A percentile compares a stretch with the other conserved stretches of the same genome.
Evolutionary conservation across 2,888 invertebrate genomes (phyloP).

Genomic region (Stomorhina lunata): DNA sequence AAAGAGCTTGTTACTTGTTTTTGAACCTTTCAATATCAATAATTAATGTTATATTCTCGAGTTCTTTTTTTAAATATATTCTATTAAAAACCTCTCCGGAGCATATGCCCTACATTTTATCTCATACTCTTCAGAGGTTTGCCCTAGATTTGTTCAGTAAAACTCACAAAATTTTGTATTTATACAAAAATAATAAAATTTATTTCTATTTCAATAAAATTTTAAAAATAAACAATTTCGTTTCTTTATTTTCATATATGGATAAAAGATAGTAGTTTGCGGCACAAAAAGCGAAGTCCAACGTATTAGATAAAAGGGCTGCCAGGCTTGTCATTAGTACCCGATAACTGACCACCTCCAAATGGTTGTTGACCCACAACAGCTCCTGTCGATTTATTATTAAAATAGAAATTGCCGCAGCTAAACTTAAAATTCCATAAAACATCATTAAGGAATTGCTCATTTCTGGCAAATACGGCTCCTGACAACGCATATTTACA

Average conservation of each 20-base stretch:
- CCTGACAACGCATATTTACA: constrained; percentile 96
- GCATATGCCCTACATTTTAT: no score
- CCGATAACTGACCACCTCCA: constrained; percentile 96
- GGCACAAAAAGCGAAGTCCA: constrained; percentile 95
- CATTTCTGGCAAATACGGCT: constrained; percentile 92
- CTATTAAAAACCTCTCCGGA: no score
- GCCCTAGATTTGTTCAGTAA: no score
- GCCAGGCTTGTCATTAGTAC: constrained; percentile 99
- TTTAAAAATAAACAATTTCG: background rate
- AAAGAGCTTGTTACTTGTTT: no score
- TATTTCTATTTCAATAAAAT: background rate
- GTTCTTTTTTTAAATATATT: no score
- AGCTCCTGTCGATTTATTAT: constrained; percentile 98
- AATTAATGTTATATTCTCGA: no score
- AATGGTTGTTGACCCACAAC: constrained; percentile 99
- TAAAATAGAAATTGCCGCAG: constrained; percentile 98
- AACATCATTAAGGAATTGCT: constrained; percentile 86
- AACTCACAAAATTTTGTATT: no score
- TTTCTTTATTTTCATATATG: constrained; percentile 82
- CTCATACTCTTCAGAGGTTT: no score
- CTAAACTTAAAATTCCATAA: constrained; percentile 89
- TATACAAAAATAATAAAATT: no score
- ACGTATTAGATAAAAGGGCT: constrained; percentile 94
- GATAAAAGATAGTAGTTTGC: constrained; percentile 88
- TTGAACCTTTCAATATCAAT: no score